These are phyloP conservation scores for Euglossa dilemma DNA, from an alignment of 1,140 invertebrate species.

Conservation along the genomic window DNA sequence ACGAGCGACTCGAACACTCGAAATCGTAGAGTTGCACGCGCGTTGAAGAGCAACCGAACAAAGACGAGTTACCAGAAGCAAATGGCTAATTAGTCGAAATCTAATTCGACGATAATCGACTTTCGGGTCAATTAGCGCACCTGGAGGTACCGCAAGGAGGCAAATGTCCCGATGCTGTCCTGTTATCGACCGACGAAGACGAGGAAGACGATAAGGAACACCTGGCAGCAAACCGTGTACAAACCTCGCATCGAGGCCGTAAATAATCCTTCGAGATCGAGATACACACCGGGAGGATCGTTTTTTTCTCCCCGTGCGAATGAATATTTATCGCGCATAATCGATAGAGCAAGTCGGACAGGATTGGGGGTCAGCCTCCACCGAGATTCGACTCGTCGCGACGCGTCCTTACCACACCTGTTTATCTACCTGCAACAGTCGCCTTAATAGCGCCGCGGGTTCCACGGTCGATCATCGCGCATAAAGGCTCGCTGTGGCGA, in stretches of 20 bases:
- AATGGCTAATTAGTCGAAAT: too few relatives aligned
- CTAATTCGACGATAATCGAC: too few relatives aligned
- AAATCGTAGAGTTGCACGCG: too few relatives aligned
- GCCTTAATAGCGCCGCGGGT: constrained; percentile 28
- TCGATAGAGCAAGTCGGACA: constrained; percentile 3
- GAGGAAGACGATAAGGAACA: neutral
- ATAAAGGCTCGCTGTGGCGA: constrained; percentile 38
- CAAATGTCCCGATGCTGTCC: neutral
- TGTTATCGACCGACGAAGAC: neutral
- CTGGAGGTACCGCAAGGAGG: neutral
- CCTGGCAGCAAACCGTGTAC: neutral
- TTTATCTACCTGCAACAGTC: constrained; percentile 44
- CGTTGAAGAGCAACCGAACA: too few relatives aligned
- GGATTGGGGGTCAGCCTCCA: neutral
- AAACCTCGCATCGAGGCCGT: neutral
- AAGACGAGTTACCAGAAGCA: too few relatives aligned
- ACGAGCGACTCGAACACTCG: too few relatives aligned
- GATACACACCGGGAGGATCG: neutral
- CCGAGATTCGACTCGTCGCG: constrained; percentile 3
- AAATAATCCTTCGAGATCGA: neutral
- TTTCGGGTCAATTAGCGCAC: neutral
- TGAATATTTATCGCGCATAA: neutral
- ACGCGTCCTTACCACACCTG: constrained; percentile 13
- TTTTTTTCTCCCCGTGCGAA: neutral
- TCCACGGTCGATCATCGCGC: constrained; percentile 29